Percentiles rank a stretch among this genome's conserved stretches.
Conservation (phyloP, 2,797 vertebrate species). For the Paguma larvata region DNA sequence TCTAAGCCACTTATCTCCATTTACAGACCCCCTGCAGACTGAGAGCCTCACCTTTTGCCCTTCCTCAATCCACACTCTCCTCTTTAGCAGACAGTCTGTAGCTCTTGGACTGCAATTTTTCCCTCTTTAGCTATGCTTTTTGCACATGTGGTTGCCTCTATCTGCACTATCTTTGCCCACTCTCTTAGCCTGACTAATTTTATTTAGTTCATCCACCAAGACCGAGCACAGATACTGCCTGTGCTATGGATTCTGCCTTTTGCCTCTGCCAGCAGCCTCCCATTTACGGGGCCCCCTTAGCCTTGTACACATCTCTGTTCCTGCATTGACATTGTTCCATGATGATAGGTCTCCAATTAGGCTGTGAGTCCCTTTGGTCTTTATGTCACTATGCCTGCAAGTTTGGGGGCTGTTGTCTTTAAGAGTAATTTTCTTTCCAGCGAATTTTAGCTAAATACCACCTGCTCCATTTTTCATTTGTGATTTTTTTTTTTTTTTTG, state of each 20-base stretch:
- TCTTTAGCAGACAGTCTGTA: background rate
- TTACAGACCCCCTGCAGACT: background rate
- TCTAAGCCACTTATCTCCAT: background rate
- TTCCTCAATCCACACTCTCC: background rate
- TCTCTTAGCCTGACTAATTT: background rate
- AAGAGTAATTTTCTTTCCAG: conserved; percentile 1
- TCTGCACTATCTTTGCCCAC: background rate
- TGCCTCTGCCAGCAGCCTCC: background rate
- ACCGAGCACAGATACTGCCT: background rate
- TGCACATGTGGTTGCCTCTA: background rate
- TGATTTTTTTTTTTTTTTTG: background rate
- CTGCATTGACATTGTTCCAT: background rate
- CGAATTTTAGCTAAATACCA: background rate
- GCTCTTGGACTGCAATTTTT: background rate
- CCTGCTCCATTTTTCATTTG: background rate
- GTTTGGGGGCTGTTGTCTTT: background rate
- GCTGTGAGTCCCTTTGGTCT: background rate
- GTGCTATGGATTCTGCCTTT: background rate
- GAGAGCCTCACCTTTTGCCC: background rate
- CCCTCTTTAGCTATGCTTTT: background rate
- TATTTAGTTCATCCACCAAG: background rate
- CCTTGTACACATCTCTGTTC: background rate
- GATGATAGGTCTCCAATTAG: background rate
- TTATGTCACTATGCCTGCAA: background rate
- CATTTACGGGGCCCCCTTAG: background rate